A percentile compares a stretch with the other conserved stretches of the same genome.
Conservation (phyloP, 2,888 invertebrate species). For the Theristus sp. region DNA sequence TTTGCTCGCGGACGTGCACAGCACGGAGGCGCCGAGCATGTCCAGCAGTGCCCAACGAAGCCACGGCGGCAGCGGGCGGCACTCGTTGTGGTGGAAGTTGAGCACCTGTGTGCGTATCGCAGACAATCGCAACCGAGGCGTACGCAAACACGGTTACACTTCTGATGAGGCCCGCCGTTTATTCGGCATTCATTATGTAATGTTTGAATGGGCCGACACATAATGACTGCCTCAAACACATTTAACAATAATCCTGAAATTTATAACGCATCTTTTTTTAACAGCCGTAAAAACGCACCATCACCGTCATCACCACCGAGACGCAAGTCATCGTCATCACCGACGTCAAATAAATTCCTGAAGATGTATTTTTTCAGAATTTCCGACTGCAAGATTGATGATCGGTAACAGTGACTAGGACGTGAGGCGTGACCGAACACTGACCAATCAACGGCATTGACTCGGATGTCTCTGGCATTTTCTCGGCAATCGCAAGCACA, state of each 20-base stretch:
- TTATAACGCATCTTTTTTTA: too few relatives aligned
- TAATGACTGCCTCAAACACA: too few relatives aligned
- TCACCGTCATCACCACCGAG: slow-evolving; percentile 31
- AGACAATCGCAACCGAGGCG: neutral
- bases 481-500: slow-evolving; percentile 41
- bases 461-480: slow-evolving; percentile 42
- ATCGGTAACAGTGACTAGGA: too few relatives aligned
- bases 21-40: too few relatives aligned
- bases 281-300: slow-evolving; percentile 7
- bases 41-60: neutral
- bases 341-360: slow-evolving; percentile 41
- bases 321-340: slow-evolving; percentile 42
- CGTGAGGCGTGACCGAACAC: too few relatives aligned
- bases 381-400: too few relatives aligned
- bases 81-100: neutral
- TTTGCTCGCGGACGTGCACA: too few relatives aligned
- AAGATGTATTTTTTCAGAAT: too few relatives aligned
- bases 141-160: neutral
- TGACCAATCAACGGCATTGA: slow-evolving; percentile 40
- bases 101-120: neutral
- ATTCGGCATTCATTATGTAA: too few relatives aligned
- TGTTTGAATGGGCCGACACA: too few relatives aligned
- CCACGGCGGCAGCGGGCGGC: neutral
- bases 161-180: too few relatives aligned
- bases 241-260: too few relatives aligned